Base-by-base conservation (phyloP, 2,113 vertebrate species). In the Caranx melampygus region DNA sequence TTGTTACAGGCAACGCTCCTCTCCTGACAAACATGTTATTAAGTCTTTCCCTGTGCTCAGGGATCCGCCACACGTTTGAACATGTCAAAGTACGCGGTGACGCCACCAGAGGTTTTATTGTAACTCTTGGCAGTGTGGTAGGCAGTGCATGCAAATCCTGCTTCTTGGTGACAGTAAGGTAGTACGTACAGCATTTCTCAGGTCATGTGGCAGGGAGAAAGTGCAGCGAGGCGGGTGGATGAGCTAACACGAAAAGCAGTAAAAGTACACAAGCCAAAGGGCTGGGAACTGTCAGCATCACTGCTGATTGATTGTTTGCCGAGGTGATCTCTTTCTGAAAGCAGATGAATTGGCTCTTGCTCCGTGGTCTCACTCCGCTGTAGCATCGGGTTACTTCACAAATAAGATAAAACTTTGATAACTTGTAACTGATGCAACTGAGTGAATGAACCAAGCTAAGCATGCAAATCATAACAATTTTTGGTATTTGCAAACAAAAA, bases 11-110 rank as follows among this genome's bases (percentile, higher is more conserved):
- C 59, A 3, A 69, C 64, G 79, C 72, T 76, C 34, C 34, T 37
- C 45, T 9, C 45, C 47, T 52, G 45, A 84, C 80, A 88, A 87
- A 87, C 85, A 20, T 89, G 82, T 90, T 61, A 87, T 93, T 88
- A 92, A 82, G 75, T 73, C 52, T 67, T 60, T 70, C 64, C 55
- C 12, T 14, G 75, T n/a, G 79, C 69, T 59, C 37, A 31, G 16
- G 34, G 63, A 63, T 45, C 67, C 12, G 3, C 67, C 26, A 1
- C 91, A 78, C 4, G 91, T 71, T 33, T 15, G 12, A 73, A 88
- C 92, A 86, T 44, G 90, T 79, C 68, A 8, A 35, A 68, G 58
- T 72, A 78, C 45, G 44, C 51, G 0, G 67, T 59, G 83, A 78
- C 60, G 72, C 89, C 73, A 78, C 63, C 21, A 2, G n/a, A 55